A percentile compares a stretch with the other conserved stretches of the same genome.
Evolutionary conservation across 2,113 vertebrate species (phyloP).

Genomic region (Menura novaehollandiae): DNA sequence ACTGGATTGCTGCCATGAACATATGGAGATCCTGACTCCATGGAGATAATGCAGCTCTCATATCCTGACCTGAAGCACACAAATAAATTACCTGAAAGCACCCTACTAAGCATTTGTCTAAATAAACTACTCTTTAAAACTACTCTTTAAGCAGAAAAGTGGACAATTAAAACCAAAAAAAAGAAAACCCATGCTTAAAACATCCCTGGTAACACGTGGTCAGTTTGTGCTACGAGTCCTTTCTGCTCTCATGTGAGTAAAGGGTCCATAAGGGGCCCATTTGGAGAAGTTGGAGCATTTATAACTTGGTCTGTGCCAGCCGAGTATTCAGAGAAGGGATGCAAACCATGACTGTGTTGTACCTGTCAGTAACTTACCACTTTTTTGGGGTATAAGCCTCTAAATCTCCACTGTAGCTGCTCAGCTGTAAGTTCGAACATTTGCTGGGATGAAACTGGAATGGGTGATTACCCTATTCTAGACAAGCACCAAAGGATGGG

Average conservation of each 20-base stretch:
- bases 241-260: neutral
- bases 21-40: neutral
- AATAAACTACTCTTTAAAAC: neutral
- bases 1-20: neutral
- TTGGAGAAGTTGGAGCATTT: neutral
- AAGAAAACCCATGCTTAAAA: neutral
- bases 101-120: neutral
- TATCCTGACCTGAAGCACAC: neutral
- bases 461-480: neutral
- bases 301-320: neutral
- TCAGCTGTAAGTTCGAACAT: neutral
- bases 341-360: neutral
- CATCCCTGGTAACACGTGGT: neutral
- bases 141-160: too few relatives aligned
- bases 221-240: neutral
- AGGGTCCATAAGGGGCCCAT: neutral
- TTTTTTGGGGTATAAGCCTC: neutral
- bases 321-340: neutral
- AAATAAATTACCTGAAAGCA: neutral
- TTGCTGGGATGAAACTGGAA: neutral
- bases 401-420: neutral
- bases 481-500: neutral
- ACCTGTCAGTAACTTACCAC: neutral
- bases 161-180: neutral
- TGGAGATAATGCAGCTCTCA: neutral